These are phyloP conservation scores for Lacanobia wlatinum DNA, from an alignment of 2,888 invertebrate species.

Conservation along the genomic window DNA sequence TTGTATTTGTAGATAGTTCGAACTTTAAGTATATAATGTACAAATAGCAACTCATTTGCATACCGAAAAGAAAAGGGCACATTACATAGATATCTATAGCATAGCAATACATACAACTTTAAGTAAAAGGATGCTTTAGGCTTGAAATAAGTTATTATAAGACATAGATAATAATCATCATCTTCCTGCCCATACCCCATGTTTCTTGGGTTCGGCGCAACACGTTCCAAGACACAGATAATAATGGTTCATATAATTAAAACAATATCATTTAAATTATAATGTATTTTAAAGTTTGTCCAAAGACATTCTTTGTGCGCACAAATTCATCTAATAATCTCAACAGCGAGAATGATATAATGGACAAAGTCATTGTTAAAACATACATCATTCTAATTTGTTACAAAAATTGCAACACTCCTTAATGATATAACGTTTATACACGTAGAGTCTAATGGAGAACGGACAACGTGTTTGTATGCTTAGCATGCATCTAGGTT, in stretches of 20 bases:
- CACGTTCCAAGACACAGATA: neutral
- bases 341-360: neutral
- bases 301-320: neutral
- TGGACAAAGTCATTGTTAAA: constrained; percentile 31
- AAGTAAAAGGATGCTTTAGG: neutral
- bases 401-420: constrained; percentile 34
- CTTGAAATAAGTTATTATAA: neutral
- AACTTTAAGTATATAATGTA: constrained; percentile 4
- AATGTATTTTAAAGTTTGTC: neutral
- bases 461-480: constrained; percentile 52
- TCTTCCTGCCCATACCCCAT: no score
- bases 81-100: neutral
- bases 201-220: no score
- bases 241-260: neutral
- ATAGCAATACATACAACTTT: neutral
- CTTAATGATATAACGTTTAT: constrained; percentile 54
- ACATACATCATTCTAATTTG: constrained; percentile 18
- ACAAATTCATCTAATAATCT: neutral
- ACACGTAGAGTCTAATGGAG: constrained; percentile 42
- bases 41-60: neutral
- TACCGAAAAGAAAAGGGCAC: constrained; percentile 9
- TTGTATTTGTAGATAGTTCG: neutral
- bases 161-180: neutral
- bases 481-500: constrained; percentile 68
- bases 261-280: no score